These are phyloP conservation scores for Labia minor DNA, from an alignment of 2,888 invertebrate genomes.

Conservation along the genomic window DNA sequence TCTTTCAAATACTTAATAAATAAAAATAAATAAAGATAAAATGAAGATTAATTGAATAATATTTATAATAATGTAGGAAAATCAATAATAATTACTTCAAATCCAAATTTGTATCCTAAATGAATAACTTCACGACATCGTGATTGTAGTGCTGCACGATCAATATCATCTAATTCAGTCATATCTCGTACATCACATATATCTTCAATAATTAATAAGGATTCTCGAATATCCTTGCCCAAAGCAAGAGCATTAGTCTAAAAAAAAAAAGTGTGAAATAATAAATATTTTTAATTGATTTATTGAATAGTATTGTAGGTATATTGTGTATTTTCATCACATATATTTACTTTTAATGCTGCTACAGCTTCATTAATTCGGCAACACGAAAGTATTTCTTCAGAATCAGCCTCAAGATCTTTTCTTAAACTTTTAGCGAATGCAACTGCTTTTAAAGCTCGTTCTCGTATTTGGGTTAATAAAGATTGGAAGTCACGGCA, in stretches of 20 bases:
- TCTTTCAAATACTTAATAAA: slow-evolving; percentile 54
- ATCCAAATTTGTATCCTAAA: slow-evolving; percentile 81
- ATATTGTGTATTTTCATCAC: neutral
- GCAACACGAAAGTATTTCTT: neutral
- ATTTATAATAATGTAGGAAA: no score
- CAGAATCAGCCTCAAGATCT: slow-evolving; percentile 47
- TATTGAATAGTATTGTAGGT: no score
- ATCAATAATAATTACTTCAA: slow-evolving; percentile 50
- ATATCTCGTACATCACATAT: slow-evolving; percentile 42
- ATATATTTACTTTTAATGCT: slow-evolving; percentile 23
- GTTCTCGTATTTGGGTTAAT: slow-evolving; percentile 67
- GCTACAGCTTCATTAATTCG: slow-evolving; percentile 18
- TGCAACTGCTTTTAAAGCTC: slow-evolving; percentile 65
- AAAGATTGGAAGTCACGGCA: slow-evolving; percentile 70
- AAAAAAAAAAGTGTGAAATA: slow-evolving; percentile 24
- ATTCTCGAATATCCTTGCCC: slow-evolving; percentile 44
- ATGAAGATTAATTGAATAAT: no score
- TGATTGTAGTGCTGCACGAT: slow-evolving; percentile 48
- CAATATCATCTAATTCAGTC: slow-evolving; percentile 43
- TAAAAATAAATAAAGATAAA: slow-evolving; percentile 13
- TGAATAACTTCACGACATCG: slow-evolving; percentile 66
- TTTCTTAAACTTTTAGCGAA: slow-evolving; percentile 67
- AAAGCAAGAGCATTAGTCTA: slow-evolving; percentile 47
- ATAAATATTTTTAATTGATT: no score
- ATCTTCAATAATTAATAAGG: slow-evolving; percentile 47